Base-by-base conservation (phyloP, 2,113 vertebrate genomes). In the Syrmaticus mikado region DNA sequence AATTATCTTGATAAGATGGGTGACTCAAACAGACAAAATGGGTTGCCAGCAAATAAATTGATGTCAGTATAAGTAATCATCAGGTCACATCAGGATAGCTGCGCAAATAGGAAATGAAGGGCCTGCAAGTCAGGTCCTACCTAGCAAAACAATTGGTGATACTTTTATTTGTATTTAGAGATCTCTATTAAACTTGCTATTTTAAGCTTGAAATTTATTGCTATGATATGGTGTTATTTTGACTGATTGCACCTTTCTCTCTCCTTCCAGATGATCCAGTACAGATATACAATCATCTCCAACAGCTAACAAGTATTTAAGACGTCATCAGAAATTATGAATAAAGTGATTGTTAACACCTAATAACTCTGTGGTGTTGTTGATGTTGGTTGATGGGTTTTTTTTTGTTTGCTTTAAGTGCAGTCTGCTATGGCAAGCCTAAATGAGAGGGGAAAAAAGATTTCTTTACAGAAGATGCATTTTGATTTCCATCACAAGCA, bases 21-120 rank as follows among this genome's bases (percentile, higher is more conserved):
- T 72, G 75, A 87, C 46, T 80, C 50, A 88, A 85, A 71, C n/a
- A 90, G 57, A 95, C 66, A 91, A 94, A 96, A 85, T 27, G 25
- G 25, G 52, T 30, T 96, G 72, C 92, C 88, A 95, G 80, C 34
- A 97, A 96, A 96, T 94, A 96, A 97, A 96, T 3, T 92, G 91
- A 82, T 94, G 52, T 28, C 52, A 30, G 30, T 28, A 77, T 36
- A 93, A 95, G 83, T 87, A 90, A 95, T 91, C 92, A 96, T 46
- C 77, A 83, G 48, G 66, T 85, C 75, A 90, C 85, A 94, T 66
- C 85, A 81, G 82, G 90, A 86, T 92, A 95, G 93, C 92, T 96
- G 80, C 67, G 52, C 50, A 82, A 92, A 89, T 85, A 94, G 90
- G 94, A 95, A 93, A 94, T 67, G 27, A 66, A 79, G 40, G 64